A percentile compares a stretch with the other conserved stretches of the same genome.
Evolutionary conservation across 2,888 invertebrate genomes (phyloP).

Genomic region (Drosophila acutilabella): DNA sequence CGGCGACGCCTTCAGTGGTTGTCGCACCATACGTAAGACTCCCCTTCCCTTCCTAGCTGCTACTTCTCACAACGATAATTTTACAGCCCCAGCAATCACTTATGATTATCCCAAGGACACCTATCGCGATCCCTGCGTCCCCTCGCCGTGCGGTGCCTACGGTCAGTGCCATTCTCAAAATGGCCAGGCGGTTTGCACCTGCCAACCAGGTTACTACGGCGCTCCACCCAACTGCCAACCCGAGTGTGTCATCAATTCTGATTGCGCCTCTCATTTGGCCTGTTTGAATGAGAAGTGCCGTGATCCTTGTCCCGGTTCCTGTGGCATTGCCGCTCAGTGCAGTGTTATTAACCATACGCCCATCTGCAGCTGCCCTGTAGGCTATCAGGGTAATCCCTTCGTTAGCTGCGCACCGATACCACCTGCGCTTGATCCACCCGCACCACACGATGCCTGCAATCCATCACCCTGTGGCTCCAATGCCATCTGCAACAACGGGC

Average conservation of each 20-base stretch:
- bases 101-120: conserved; percentile 69
- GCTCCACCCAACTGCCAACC: conserved; percentile 89
- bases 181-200: conserved; percentile 87
- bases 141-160: conserved; percentile 89
- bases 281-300: conserved; percentile 89
- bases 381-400: conserved; percentile 88
- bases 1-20: conserved; percentile 90
- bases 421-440: conserved; percentile 50
- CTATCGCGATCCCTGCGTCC: conserved; percentile 87
- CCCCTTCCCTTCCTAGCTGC: background rate
- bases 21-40: conserved; percentile 85
- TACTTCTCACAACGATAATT: conserved; percentile 25
- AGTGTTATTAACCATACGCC: conserved; percentile 88
- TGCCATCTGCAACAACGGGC: conserved; percentile 88
- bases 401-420: conserved; percentile 86
- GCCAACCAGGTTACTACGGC: conserved; percentile 87
- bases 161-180: conserved; percentile 87
- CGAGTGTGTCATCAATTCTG: conserved; percentile 89
- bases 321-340: conserved; percentile 87
- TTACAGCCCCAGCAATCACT: conserved; percentile 60
- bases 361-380: conserved; percentile 87
- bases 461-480: conserved; percentile 93
- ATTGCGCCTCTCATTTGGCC: conserved; percentile 88
- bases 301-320: conserved; percentile 90
- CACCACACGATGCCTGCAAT: conserved; percentile 86